Evolutionary conservation across 2,888 invertebrate genomes (phyloP), one percentile per base, ranked within the genome.

Genomic region (Rhagophthalmus giganteus): DNA sequence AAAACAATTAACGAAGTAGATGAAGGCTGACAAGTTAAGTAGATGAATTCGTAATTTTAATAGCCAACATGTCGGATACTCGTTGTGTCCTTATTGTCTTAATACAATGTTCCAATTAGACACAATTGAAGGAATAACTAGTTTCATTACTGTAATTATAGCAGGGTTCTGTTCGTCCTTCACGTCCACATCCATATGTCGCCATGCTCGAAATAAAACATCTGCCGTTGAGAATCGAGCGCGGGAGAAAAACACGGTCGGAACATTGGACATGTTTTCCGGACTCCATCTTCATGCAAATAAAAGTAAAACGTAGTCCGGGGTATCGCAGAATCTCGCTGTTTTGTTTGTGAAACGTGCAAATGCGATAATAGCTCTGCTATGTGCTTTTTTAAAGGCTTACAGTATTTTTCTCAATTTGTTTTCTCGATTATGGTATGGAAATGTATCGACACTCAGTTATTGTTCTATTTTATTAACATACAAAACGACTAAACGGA

Each of bases 101-200:
- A 49, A 51, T 61, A 66, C 65, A 65, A 66, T 66, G 59, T 56
- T 53, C 60, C 63, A 67, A 67, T 67, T 65, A 66, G 59, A 56
- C 53, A 62, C 65, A 65, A 66, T 66, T 63, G 62, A 60, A 54
- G 58, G 62, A 63, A 65, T 62, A 64, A 66, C 63, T 61, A 63
- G 65, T 63, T 62, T 65, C 62, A 67, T 67, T 67, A 59, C 58
- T 51, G 54, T 62, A 60, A 62, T 63, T 61, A 63, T 41, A 25
- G 31, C 33, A 13, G 53, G 39, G 35, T 47, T 33, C 42, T 41
- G 48, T 16, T 20, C 42, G 30, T 38, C 38, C 48, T 52, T 39
- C 35, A 13, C 41, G 30, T 44, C 44, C 50, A 33, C 38, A 41
- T 49, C 58, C 54, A 55, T 54, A 60, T 58, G 57, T 55, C 54